Evolutionary conservation across 2,888 invertebrate genomes (phyloP).

Genomic region (Penaeus monodon): DNA sequence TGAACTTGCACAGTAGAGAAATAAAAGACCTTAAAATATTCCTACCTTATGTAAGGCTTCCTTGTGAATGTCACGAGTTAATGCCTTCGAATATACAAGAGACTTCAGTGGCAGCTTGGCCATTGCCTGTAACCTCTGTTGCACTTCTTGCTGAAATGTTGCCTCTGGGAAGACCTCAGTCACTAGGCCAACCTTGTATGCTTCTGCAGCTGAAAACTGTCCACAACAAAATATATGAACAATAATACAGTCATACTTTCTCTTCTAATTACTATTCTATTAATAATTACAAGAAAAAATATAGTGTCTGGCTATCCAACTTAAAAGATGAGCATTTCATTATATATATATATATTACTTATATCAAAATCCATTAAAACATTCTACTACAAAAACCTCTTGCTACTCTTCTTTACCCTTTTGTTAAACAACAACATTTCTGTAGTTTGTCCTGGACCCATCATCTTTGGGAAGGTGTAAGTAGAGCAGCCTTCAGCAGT

Average conservation of each 20-base stretch:
- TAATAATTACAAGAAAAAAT: too few species aligned
- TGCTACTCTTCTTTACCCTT: constrained; percentile 73
- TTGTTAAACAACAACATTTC: constrained; percentile 78
- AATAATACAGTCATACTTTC: too few species aligned
- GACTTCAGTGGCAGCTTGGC: constrained; percentile 74
- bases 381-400: too few species aligned
- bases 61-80: constrained; percentile 76
- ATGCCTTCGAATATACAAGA: constrained; percentile 78
- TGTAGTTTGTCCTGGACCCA: constrained; percentile 83
- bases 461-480: constrained; percentile 83
- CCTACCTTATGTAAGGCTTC: constrained; percentile 74
- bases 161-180: constrained; percentile 81
- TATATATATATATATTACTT: too few species aligned
- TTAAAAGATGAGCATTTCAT: too few species aligned
- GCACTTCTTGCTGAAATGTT: constrained; percentile 75
- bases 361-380: too few species aligned
- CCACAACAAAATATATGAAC: neutral
- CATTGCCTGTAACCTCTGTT: constrained; percentile 72
- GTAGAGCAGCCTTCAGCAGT: constrained; percentile 92
- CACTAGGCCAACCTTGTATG: constrained; percentile 82
- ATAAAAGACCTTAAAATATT: too few species aligned
- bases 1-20: too few species aligned
- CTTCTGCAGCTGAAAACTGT: constrained; percentile 78
- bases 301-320: too few species aligned
- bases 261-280: too few species aligned